Base-by-base conservation (phyloP, 2,888 invertebrate genomes). In the Drosophila borealis region DNA sequence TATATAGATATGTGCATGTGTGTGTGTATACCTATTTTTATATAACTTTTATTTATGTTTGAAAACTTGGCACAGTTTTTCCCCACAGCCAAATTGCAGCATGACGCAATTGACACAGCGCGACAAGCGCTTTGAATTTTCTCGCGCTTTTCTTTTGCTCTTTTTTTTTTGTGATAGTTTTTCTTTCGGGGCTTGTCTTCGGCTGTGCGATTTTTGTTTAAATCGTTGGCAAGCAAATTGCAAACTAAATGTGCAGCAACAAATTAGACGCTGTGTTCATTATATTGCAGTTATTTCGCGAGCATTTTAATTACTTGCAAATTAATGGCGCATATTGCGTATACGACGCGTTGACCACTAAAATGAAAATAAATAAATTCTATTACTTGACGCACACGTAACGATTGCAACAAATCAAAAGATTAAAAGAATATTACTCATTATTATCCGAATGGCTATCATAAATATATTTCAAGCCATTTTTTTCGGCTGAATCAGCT, bases 1-100 rank as follows among this genome's bases (percentile, higher is more conserved):
- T 17, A n/a, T n/a, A n/a, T n/a, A n/a, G n/a, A 19, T 21, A 19
- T 45, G 14, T 17, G 36, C 42, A 42, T 36, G 37, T 14, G 33
- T 50, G 33, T 39, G 10, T 60, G 11, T 51, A 8, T 65, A 55
- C 57, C 50, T 56, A 50, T 55, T 78, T 78, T 87, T 84, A 74
- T 82, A 74, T 89, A 88, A 88, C 80, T 88, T 89, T 88, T 89
- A 89, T 83, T 89, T 89, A 88, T 88, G 89, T 89, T 75, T 69
- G 75, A 88, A 89, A 89, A 89, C 80, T 89, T 89, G 89, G 90
- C 87, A 89, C 89, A 82, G 61, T 64, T 73, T 79, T 19, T 55
- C 45, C 68, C 57, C 51, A 8, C 72, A 71, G 72, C 78, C 78
- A 83, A 89, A 83, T 86, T 88, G 87, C 89, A 88, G 70, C 77